Conservation (phyloP, 2,888 invertebrate genomes). For the Limnephilus marmoratus region DNA sequence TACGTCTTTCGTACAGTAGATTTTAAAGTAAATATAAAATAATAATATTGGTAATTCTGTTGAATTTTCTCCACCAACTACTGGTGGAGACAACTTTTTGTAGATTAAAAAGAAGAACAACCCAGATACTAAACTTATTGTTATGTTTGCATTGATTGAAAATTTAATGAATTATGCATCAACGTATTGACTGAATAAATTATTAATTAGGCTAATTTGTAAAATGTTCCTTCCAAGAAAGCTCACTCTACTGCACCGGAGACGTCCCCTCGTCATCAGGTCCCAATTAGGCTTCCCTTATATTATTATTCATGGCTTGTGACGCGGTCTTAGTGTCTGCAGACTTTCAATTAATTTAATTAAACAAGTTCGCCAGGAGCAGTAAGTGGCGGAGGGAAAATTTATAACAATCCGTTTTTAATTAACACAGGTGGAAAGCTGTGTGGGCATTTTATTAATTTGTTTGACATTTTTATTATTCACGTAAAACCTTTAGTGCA, state of each 20-base stretch:
- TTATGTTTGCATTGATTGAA: not conserved
- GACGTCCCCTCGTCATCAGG: slow-evolving; percentile 2
- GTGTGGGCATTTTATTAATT: not conserved
- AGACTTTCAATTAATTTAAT: slow-evolving; percentile 50
- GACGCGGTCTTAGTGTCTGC: slow-evolving; percentile 36
- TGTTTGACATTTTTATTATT: not conserved
- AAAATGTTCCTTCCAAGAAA: not conserved
- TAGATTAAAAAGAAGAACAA: no score
- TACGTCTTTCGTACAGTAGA: no score
- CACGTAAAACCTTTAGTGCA: not conserved
- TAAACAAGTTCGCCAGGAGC: slow-evolving; percentile 36
- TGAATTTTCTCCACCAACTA: no score
- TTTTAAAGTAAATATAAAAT: no score
- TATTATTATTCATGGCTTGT: slow-evolving; percentile 55
- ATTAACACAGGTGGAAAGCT: not conserved
- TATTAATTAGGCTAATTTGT: not conserved
- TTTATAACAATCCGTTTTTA: slow-evolving; percentile 17
- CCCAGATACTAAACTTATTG: not conserved
- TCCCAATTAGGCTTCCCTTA: slow-evolving; percentile 49
- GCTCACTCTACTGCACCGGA: not conserved
- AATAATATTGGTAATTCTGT: no score
- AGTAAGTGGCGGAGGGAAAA: not conserved
- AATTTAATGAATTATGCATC: not conserved
- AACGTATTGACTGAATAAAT: not conserved
- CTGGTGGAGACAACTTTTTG: no score